A percentile compares a stretch with the other conserved stretches of the same genome.
phyloP scores from a whole-genome alignment of 2,113 vertebrate genomes.

The Trogon surrucura region DNA sequence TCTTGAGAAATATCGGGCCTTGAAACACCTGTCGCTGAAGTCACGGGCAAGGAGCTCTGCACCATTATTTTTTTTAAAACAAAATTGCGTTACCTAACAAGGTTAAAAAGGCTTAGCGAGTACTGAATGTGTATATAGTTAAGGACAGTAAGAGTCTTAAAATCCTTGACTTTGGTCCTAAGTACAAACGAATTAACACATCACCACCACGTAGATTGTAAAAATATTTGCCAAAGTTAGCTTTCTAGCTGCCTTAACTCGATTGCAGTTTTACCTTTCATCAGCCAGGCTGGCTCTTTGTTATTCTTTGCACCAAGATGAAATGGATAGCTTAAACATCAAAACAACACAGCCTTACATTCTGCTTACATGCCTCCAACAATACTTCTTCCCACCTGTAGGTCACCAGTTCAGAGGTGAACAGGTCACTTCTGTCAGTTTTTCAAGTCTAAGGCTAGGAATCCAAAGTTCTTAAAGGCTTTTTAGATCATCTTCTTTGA shows the following conservation, averaged over 20 bases:
- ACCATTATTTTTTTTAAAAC: neutral
- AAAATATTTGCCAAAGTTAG: constrained; percentile 34
- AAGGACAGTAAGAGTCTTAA: neutral
- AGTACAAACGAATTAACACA: neutral
- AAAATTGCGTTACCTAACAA: neutral
- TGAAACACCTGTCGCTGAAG: neutral
- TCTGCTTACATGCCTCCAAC: constrained; percentile 82
- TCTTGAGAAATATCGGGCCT: neutral
- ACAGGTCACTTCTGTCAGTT: constrained; percentile 76
- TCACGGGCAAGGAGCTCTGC: neutral
- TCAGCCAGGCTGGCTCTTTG: constrained; percentile 63
- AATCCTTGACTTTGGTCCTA: neutral
- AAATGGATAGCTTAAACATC: constrained; percentile 82
- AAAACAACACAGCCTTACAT: constrained; percentile 76
- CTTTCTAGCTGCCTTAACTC: constrained; percentile 30
- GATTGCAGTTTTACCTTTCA: constrained; percentile 55
- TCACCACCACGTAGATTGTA: neutral
- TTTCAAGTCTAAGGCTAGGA: constrained; percentile 67
- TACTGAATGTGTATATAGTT: neutral
- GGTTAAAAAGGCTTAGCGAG: neutral
- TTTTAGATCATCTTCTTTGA: constrained; percentile 73
- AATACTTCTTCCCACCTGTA: constrained; percentile 90
- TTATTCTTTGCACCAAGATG: constrained; percentile 76
- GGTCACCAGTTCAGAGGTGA: constrained; percentile 83
- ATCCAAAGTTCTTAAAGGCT: constrained; percentile 60